Evolutionary conservation across 64 coral and sea anemone species (phyloP).

Genomic region (Orbicella faveolata): DNA sequence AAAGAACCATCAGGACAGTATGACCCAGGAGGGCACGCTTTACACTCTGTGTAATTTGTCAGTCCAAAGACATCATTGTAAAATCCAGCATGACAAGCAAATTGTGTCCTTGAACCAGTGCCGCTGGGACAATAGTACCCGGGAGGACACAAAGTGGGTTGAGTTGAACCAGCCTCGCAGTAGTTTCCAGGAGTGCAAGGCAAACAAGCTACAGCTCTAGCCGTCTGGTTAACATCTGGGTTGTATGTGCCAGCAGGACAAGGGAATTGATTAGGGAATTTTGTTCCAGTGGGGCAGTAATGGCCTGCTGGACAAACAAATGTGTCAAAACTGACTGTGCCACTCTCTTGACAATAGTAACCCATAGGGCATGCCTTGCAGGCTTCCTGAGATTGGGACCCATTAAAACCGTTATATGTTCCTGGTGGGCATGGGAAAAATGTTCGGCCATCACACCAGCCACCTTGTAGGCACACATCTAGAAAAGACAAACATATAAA

Average conservation of each 20-base stretch:
- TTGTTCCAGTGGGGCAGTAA: slow-evolving; percentile 89
- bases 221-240: slow-evolving; percentile 51
- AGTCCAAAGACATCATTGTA: slow-evolving; percentile 77
- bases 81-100: slow-evolving; percentile 86
- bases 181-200: slow-evolving; percentile 79
- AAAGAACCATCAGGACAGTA: slow-evolving; percentile 95
- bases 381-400: slow-evolving; percentile 59
- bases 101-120: slow-evolving; percentile 74
- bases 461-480: slow-evolving; percentile 85
- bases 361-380: slow-evolving; percentile 81
- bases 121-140: slow-evolving; percentile 95
- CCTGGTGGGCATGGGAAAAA: slow-evolving; percentile 82
- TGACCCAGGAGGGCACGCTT: slow-evolving; percentile 74
- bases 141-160: slow-evolving; percentile 62
- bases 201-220: slow-evolving; percentile 65
- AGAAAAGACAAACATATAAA: background rate
- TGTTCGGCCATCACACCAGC: slow-evolving; percentile 90
- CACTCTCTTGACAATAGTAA: slow-evolving; percentile 85
- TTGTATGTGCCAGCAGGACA: slow-evolving; percentile 92
- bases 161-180: slow-evolving; percentile 71
- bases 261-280: slow-evolving; percentile 81
- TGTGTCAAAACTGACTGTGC: slow-evolving; percentile 55
- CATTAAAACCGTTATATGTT: slow-evolving; percentile 83
- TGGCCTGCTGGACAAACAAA: slow-evolving; percentile 76
- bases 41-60: slow-evolving; percentile 92